Conservation (phyloP, 2,797 vertebrate genomes). For the Tinamus major region DNA sequence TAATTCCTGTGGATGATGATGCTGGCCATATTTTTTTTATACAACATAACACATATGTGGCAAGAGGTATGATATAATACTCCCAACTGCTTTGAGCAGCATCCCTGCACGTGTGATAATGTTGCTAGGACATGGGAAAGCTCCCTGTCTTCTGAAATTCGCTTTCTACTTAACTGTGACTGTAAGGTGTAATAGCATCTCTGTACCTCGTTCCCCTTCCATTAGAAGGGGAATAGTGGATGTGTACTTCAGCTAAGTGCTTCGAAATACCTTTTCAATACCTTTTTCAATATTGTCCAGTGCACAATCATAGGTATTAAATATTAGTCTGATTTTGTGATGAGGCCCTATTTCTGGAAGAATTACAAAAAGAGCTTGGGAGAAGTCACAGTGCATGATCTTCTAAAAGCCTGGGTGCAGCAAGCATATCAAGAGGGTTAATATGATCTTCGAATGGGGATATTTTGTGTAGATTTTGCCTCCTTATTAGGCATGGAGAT, state of each 20-base stretch:
- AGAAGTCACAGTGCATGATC: neutral
- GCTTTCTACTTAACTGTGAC: conserved; percentile 59
- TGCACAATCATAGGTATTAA: neutral
- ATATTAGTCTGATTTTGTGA: neutral
- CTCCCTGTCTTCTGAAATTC: conserved; percentile 31
- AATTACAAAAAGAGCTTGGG: conserved; percentile 4
- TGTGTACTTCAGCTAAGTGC: conserved; percentile 47
- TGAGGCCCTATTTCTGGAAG: neutral
- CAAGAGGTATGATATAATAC: neutral
- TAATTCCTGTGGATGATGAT: conserved; percentile 30
- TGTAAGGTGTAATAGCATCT: conserved; percentile 47
- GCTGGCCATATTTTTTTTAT: neutral
- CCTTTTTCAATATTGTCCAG: conserved; percentile 16
- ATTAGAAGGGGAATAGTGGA: conserved; percentile 1
- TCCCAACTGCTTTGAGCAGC: neutral
- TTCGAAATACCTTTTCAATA: conserved; percentile 62
- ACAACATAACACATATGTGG: neutral
- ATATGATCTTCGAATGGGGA: neutral
- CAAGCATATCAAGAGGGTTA: neutral
- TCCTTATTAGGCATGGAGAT: neutral
- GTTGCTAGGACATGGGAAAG: conserved; percentile 40
- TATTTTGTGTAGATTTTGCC: neutral
- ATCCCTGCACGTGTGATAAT: neutral
- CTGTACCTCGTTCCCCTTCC: conserved; percentile 36
- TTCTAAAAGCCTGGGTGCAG: neutral